These are phyloP conservation scores for Hetaerina americana DNA, from an alignment of 1,140 invertebrate genomes.

Conservation along the genomic window DNA sequence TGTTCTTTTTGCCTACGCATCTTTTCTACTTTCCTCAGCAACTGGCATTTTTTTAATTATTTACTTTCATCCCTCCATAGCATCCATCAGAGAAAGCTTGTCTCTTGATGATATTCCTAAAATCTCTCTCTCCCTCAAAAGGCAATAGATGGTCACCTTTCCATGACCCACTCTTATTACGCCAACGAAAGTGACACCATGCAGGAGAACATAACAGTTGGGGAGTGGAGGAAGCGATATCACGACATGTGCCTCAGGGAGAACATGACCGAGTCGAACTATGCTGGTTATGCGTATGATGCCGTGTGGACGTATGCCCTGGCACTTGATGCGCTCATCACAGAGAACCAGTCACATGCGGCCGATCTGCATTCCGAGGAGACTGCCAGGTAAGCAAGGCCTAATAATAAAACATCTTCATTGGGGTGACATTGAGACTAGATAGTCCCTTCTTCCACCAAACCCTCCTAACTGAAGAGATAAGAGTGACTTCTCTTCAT, in stretches of 20 bases:
- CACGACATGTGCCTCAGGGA: conserved; percentile 19
- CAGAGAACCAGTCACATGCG: conserved; percentile 39
- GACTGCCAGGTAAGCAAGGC: conserved; percentile 37
- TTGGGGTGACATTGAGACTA: neutral
- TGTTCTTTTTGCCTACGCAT: too few relatives aligned
- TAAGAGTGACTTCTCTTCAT: too few relatives aligned
- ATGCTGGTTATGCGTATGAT: conserved; percentile 69
- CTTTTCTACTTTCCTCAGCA: too few relatives aligned
- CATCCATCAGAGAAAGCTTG: too few relatives aligned
- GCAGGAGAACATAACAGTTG: conserved; percentile 49
- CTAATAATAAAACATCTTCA: neutral
- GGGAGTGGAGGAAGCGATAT: conserved; percentile 40
- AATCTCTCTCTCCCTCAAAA: conserved; percentile 25
- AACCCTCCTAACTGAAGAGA: neutral
- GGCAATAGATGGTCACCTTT: conserved; percentile 63
- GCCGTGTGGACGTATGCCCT: conserved; percentile 72
- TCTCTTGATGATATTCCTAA: too few relatives aligned
- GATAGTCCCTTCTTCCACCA: neutral
- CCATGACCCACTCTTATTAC: conserved; percentile 53
- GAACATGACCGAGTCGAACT: conserved; percentile 24
- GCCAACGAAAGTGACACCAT: conserved; percentile 42
- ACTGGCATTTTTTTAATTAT: too few relatives aligned
- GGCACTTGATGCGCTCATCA: conserved; percentile 50
- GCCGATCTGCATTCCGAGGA: conserved; percentile 41
- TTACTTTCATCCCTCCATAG: too few relatives aligned